phyloP scores from a whole-genome alignment of 2,113 vertebrate species.

The Lophochroa leadbeateri region DNA sequence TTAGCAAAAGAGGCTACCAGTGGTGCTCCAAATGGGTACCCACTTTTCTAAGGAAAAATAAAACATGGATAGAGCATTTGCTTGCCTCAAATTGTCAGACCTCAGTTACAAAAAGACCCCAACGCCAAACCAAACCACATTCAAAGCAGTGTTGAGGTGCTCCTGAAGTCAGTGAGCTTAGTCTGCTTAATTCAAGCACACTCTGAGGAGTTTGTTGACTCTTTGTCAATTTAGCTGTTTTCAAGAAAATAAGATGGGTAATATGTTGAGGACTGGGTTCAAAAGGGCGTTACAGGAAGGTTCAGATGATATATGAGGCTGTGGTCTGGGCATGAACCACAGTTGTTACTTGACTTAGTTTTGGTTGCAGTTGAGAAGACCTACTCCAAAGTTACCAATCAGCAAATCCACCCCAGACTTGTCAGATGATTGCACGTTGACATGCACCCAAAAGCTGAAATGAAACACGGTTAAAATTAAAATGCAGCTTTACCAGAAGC shows the following conservation, averaged over 20 bases:
- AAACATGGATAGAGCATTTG: neutral
- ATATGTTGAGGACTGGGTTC: neutral
- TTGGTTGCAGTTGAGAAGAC: neutral
- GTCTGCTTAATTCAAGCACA: neutral
- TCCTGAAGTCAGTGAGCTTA: neutral
- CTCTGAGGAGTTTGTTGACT: neutral
- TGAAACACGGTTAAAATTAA: neutral
- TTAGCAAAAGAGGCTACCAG: neutral
- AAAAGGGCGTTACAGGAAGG: neutral
- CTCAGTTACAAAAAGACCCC: neutral
- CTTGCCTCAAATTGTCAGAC: neutral
- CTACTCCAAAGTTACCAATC: neutral
- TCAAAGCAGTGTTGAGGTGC: neutral
- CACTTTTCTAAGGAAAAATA: neutral
- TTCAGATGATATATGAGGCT: neutral
- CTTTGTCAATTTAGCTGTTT: neutral
- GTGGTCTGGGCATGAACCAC: neutral
- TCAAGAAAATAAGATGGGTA: neutral
- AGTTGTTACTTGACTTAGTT: neutral
- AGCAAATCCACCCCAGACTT: neutral
- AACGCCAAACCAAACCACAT: neutral
- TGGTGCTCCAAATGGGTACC: neutral
- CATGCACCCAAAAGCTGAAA: slow-evolving; percentile 12
- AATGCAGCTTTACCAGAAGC: slow-evolving; percentile 30
- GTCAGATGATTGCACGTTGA: neutral